Percentiles rank a stretch among this genome's conserved stretches.
phyloP scores from a whole-genome alignment of 2,888 invertebrate genomes.

The Endomychus coccineus region DNA sequence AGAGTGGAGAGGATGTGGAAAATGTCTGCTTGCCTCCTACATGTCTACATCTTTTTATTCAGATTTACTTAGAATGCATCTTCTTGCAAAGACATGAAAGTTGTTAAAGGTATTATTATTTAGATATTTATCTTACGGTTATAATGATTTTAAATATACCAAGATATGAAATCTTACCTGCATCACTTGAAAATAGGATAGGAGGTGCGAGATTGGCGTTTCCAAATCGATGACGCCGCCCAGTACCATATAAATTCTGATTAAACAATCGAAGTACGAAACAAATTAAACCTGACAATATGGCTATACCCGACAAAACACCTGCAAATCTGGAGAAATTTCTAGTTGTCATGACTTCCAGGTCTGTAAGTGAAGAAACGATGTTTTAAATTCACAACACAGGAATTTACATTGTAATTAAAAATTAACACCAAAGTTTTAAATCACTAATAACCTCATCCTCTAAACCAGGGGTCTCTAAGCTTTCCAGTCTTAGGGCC shows the following conservation, averaged over 20 bases:
- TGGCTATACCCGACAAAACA: constrained; percentile 77
- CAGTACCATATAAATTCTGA: constrained; percentile 48
- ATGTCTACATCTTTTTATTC: too few species aligned
- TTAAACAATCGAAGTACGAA: constrained; percentile 83
- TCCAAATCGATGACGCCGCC: constrained; percentile 61
- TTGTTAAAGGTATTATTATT: too few species aligned
- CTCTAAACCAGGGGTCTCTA: too few species aligned
- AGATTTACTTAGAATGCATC: constrained; percentile 1
- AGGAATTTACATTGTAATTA: too few species aligned
- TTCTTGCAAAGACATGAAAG: background rate
- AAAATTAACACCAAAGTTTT: too few species aligned
- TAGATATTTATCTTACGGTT: too few species aligned
- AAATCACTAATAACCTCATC: too few species aligned
- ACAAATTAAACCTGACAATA: constrained; percentile 79
- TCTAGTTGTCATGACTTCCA: constrained; percentile 67
- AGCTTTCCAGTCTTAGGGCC: too few species aligned
- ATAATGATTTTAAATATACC: too few species aligned
- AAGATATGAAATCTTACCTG: constrained; percentile 52
- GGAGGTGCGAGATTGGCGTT: constrained; percentile 80
- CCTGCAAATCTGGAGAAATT: constrained; percentile 82
- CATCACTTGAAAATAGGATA: constrained; percentile 77
- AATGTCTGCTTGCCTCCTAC: too few species aligned
- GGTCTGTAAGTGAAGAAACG: constrained; percentile 49
- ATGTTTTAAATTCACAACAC: too few species aligned
- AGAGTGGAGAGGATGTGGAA: too few species aligned